phyloP scores from a whole-genome alignment of 2,888 invertebrate species.

The Netelia virgata region DNA sequence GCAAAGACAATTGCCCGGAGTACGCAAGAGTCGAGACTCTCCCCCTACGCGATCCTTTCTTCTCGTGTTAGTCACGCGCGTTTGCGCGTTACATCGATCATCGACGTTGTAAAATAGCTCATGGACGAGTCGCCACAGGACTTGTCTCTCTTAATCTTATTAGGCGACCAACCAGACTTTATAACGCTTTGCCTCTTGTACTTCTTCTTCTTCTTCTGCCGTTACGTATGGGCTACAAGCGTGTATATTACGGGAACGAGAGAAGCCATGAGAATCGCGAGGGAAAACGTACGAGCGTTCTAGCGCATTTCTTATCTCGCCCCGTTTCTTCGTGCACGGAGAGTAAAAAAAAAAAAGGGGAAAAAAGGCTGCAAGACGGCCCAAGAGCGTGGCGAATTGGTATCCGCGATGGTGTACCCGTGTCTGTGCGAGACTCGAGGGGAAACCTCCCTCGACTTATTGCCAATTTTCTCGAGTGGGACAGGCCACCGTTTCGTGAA shows the following conservation, averaged over 20 bases:
- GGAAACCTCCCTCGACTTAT: conserved; percentile 60
- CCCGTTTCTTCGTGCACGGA: conserved; percentile 17
- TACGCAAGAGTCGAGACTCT: not conserved
- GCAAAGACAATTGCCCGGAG: too few relatives aligned
- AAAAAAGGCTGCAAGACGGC: conserved; percentile 29
- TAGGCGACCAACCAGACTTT: conserved; percentile 1
- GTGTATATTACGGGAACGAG: not conserved
- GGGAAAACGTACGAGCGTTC: conserved; percentile 27
- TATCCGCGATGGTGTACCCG: not conserved
- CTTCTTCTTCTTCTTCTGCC: conserved; percentile 3
- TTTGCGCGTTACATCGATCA: not conserved
- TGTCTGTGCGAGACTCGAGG: conserved; percentile 39
- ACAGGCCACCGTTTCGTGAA: conserved; percentile 54
- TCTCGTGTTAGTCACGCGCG: not conserved
- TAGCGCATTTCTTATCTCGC: conserved; percentile 41
- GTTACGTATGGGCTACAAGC: not conserved
- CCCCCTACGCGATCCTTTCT: not conserved
- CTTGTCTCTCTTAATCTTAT: not conserved
- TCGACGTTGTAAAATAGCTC: not conserved
- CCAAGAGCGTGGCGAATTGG: conserved; percentile 39
- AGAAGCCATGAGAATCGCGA: conserved; percentile 27
- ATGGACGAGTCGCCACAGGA: conserved; percentile 34
- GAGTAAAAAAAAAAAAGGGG: conserved; percentile 12
- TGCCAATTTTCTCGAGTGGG: conserved; percentile 69
- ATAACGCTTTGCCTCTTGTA: not conserved